Conservation (phyloP, 1,140 invertebrate genomes). For the Drosophila pruinosa region DNA sequence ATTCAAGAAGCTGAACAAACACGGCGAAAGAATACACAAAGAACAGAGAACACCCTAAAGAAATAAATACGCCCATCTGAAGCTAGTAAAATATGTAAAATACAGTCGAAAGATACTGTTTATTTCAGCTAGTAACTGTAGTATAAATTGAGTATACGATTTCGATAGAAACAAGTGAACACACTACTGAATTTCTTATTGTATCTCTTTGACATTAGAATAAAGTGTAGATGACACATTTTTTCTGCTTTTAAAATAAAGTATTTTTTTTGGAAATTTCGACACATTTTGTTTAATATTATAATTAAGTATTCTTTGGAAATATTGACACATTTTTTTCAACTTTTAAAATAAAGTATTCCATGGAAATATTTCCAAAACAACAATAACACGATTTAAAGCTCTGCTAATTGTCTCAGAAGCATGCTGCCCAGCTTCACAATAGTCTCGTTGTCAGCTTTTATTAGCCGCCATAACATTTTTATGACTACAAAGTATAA, state of each 20-base stretch:
- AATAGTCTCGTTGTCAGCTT: neutral
- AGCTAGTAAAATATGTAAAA: neutral
- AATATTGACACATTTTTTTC: neutral
- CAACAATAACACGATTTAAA: neutral
- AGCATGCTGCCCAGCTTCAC: neutral
- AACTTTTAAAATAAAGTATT: neutral
- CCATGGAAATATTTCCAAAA: neutral
- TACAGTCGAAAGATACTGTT: neutral
- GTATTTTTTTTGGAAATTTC: no score
- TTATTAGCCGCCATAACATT: neutral
- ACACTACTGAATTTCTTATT: no score
- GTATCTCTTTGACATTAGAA: no score
- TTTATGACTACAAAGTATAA: neutral
- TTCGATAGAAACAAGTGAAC: no score
- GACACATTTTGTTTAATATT: neutral
- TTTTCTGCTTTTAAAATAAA: no score
- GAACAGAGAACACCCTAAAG: neutral
- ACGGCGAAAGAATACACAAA: neutral
- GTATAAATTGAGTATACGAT: no score
- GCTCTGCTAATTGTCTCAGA: neutral
- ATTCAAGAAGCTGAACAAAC: constrained; percentile 14
- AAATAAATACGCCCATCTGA: neutral
- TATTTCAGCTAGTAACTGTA: neutral
- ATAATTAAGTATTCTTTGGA: no score
- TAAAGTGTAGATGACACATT: no score